These are phyloP conservation scores for Sylvia borin DNA, from an alignment of 2,797 vertebrate genomes.

Conservation along the genomic window DNA sequence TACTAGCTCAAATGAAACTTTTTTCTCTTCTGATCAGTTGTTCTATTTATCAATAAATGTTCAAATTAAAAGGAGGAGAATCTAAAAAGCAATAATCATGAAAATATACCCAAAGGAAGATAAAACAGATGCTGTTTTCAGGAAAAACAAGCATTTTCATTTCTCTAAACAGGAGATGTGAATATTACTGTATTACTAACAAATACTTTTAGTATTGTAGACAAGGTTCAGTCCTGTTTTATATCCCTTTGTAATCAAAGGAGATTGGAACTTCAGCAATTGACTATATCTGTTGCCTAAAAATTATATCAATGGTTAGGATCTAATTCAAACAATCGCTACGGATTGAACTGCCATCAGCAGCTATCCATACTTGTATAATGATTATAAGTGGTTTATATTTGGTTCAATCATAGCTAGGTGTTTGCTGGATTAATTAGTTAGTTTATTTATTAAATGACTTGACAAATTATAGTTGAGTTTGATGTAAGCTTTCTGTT, in stretches of 20 bases:
- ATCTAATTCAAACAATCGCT: constrained; percentile 6
- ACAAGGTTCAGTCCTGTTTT: background rate
- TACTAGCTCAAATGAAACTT: background rate
- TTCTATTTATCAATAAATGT: background rate
- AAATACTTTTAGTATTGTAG: background rate
- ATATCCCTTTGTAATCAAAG: background rate
- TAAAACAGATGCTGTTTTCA: background rate
- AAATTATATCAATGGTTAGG: background rate
- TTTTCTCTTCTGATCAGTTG: background rate
- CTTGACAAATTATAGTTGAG: background rate
- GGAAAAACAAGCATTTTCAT: background rate
- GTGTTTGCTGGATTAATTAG: background rate
- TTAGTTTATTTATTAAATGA: background rate
- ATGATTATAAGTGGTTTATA: background rate
- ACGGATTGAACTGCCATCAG: background rate
- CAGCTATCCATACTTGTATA: background rate
- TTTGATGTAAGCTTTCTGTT: background rate
- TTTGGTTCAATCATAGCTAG: background rate
- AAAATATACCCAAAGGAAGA: background rate
- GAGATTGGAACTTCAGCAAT: background rate
- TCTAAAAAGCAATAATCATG: background rate
- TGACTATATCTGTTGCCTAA: background rate
- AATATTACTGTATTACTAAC: background rate
- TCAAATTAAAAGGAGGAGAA: background rate
- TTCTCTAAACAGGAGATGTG: background rate